A percentile compares a stretch with the other conserved stretches of the same genome.
Conservation (phyloP, 2,888 invertebrate species). For the Pollenia angustigena region DNA sequence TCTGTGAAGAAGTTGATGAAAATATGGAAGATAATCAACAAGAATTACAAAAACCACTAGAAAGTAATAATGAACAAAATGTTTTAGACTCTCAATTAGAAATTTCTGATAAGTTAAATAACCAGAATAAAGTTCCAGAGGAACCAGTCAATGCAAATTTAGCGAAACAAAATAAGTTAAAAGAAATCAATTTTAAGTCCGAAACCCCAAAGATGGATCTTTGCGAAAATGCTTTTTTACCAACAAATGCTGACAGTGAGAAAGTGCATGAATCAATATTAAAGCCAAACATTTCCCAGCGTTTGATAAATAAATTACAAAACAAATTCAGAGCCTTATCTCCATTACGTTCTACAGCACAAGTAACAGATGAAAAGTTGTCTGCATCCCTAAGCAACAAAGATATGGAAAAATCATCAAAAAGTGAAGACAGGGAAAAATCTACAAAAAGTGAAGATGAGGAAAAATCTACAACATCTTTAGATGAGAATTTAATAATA, state of each 20-base stretch:
- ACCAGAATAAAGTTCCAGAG: neutral
- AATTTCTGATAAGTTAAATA: neutral
- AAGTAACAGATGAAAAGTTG: neutral
- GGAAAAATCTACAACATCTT: neutral
- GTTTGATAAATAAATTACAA: constrained; percentile 27
- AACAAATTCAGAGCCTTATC: constrained; percentile 12
- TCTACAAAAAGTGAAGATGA: neutral
- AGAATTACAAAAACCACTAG: neutral
- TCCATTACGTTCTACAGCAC: neutral
- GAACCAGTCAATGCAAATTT: neutral
- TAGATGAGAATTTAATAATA: neutral
- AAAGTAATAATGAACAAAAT: neutral
- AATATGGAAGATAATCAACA: neutral
- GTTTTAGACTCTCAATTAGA: neutral
- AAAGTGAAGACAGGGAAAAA: neutral
- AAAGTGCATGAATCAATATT: neutral
- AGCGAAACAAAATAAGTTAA: neutral
- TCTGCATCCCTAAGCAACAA: neutral
- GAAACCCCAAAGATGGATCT: neutral
- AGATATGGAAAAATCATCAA: too few relatives aligned
- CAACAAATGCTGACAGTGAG: neutral
- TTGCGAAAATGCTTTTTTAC: neutral
- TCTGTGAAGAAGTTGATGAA: neutral
- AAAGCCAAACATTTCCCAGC: neutral
- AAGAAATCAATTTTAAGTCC: neutral